Evolutionary conservation across 2,888 invertebrate genomes (phyloP).

Genomic region (Scaptomyza reducta): DNA sequence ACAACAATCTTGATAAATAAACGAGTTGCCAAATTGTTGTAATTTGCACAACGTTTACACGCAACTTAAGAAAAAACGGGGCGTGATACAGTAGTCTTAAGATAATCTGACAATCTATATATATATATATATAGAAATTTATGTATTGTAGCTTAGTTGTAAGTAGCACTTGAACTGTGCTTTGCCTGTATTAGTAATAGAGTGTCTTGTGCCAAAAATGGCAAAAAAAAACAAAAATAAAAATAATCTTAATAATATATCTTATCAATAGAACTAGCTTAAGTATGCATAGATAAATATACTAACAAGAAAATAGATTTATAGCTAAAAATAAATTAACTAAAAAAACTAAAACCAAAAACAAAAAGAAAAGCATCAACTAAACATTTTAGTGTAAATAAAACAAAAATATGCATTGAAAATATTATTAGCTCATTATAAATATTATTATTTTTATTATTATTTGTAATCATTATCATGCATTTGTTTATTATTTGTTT

Average conservation of each 20-base stretch:
- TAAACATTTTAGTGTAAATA: slow-evolving; percentile 35
- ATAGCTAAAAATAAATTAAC: not conserved
- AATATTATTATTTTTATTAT: not conserved
- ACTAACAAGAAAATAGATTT: not conserved
- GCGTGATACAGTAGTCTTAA: slow-evolving; percentile 47
- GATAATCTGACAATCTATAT: slow-evolving; percentile 5
- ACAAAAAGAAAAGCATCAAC: slow-evolving; percentile 30
- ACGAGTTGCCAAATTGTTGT: slow-evolving; percentile 56
- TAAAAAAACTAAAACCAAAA: not conserved
- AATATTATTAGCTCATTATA: slow-evolving; percentile 27
- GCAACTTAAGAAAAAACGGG: slow-evolving; percentile 41
- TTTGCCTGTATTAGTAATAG: slow-evolving; percentile 36
- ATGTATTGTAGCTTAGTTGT: slow-evolving; percentile 25
- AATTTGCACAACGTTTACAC: slow-evolving; percentile 69
- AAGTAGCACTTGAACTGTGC: slow-evolving; percentile 28
- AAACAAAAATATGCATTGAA: slow-evolving; percentile 50
- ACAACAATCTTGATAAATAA: slow-evolving; percentile 1
- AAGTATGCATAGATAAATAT: slow-evolving; percentile 14
- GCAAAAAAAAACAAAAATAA: not conserved
- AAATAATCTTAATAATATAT: slow-evolving; percentile 3
- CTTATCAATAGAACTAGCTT: slow-evolving; percentile 6
- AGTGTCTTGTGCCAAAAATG: slow-evolving; percentile 12
- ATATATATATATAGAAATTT: slow-evolving; percentile 6
- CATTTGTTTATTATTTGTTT: not conserved
- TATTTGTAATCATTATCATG: slow-evolving; percentile 1